Base-by-base conservation (phyloP, 2,113 vertebrate species). In the Illadopsis cleaveri region DNA sequence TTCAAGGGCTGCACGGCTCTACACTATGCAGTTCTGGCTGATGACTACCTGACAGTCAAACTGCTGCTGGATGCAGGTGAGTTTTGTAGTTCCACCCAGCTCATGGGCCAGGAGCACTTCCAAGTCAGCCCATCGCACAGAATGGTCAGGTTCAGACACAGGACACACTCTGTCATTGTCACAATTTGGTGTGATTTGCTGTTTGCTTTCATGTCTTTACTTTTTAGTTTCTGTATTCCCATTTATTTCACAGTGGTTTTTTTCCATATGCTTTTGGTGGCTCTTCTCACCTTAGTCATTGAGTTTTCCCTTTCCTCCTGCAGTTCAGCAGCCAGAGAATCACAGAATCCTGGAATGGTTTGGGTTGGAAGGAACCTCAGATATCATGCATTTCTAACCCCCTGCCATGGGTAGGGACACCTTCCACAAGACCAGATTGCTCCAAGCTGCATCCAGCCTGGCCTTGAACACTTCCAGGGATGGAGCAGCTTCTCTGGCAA, bases 1-100 rank as follows among this genome's bases (percentile, higher is more conserved):
- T 99, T 99, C 98, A 98, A 98, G 30, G 99, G 99, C 58, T 99
- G 99, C 97, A 99, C 99, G 0, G 98, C 99, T 2, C 98, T 99
- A 30, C 99, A 99, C 96, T 99, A 99, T 3, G 99, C 99, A 0
- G 99, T 99, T 4, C 98, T 99, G 31, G 98, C 99, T 0, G 99
- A 99, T 2, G 99, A 99, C 96, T 98, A 97, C 37, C 87, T 48
- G 42, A 97, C 98, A 0, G 98, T 98, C 89, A 96, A 97, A 48
- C 93, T 98, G 96, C 98, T 99, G 81, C 98, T 99, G 72, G 98
- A 99, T 21, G 98, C 98, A 93, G 99, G 99, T 99, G 97, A 97
- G 93, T 54, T 30, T 2, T 2, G 3, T 9, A 13, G 25, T 66
- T 70, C 22, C 38, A 7, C 11, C 30, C 1, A 5, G 4, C 53